These are phyloP conservation scores for Strix uralensis DNA, from an alignment of 2,113 vertebrate genomes.

Conservation along the genomic window DNA sequence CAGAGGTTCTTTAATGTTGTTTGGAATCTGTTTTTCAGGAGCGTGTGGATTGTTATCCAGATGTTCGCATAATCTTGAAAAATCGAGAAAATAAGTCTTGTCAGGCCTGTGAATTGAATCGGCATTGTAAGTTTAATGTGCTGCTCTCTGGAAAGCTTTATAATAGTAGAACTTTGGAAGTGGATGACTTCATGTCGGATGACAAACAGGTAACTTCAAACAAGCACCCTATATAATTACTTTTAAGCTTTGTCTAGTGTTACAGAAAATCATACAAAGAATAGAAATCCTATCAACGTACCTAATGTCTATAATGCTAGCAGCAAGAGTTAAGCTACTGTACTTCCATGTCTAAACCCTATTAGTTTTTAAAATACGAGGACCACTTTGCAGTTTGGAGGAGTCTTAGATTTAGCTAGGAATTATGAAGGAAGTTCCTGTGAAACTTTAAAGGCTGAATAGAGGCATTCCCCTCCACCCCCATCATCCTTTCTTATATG, in stretches of 20 bases:
- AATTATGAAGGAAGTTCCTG: not conserved
- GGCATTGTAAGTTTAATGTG: conserved; percentile 70
- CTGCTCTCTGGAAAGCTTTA: conserved; percentile 80
- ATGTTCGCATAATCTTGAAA: conserved; percentile 34
- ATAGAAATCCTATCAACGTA: not conserved
- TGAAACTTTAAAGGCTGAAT: not conserved
- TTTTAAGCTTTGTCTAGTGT: not conserved
- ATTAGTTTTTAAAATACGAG: not conserved
- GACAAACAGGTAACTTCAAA: conserved; percentile 80
- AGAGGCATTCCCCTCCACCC: not conserved
- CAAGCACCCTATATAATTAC: not conserved
- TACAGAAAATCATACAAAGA: not conserved
- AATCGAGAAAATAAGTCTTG: conserved; percentile 35
- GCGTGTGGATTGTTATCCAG: conserved; percentile 81
- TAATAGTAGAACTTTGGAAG: conserved; percentile 73
- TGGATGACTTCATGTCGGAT: conserved; percentile 82
- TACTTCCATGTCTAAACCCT: not conserved
- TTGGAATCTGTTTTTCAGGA: conserved; percentile 72
- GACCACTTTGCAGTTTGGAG: not conserved
- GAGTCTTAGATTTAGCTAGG: not conserved
- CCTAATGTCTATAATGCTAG: not conserved
- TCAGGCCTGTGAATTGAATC: conserved; percentile 79
- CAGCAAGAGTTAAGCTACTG: not conserved
- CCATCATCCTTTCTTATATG: not conserved
- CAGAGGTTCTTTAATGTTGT: not conserved